Base-by-base conservation (phyloP, 2,797 vertebrate species). In the Galago senegalensis region DNA sequence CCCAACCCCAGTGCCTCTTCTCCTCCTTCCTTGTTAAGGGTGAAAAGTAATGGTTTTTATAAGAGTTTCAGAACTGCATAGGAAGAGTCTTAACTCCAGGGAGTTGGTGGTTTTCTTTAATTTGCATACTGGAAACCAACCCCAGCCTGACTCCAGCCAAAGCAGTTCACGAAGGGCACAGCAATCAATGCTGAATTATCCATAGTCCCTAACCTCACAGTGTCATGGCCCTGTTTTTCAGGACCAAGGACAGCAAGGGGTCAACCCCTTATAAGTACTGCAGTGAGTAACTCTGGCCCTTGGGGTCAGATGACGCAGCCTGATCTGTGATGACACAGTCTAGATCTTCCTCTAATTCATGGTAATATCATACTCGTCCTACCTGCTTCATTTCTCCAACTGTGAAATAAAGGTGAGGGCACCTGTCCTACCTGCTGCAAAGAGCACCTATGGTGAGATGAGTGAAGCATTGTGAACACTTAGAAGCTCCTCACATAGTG, bases 381-480 rank as follows among this genome's bases (percentile, higher is more conserved):
- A 43, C 14, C 23, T 27, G 72, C 70, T 25, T 2, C 2, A 17
- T 3, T 16, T 7, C 8, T 3, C 58, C 12, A 8, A 58, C 23
- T n/a, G 2, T 9, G 1, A 23, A 8, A 13, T 4, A 46, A 34
- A 8, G 9, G 3, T 7, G 14, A 43, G 2, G 37, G 53, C 17
- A 23, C 56, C 53, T 34, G 23, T 18, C 34, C 17, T 10, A 9
- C 65, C 20, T 16, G 1, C 34, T 49, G 29, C 12, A 7, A 43
- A 65, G 25, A 40, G 60, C 10, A 23, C 16, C 4, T 1, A 10
- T 21, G 6, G 7, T 5, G 63, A 83, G 16, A 70, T 1, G 27
- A 16, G 5, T 1, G 25, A 43, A 17, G 25, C 1, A 0, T 3
- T 1, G 21, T 1, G 46, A 21, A 27, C 2, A 56, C 8, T 29